phyloP scores from a whole-genome alignment of 2,888 invertebrate species.

The Antheraea yamamai region DNA sequence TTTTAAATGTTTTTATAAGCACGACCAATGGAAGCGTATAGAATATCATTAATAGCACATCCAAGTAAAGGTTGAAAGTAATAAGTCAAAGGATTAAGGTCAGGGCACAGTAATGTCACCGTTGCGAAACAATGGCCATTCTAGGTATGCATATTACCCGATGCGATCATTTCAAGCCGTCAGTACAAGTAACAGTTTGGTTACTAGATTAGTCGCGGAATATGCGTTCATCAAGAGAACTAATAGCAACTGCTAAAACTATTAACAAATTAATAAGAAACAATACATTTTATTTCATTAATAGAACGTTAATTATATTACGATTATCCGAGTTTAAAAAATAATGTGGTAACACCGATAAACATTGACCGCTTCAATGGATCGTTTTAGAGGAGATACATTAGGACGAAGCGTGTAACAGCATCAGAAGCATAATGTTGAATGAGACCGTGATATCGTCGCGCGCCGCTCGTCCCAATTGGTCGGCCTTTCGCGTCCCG shows the following conservation, averaged over 20 bases:
- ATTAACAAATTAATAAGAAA: neutral
- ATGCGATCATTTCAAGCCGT: neutral
- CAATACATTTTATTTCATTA: neutral
- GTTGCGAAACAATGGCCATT: neutral
- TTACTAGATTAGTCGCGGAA: neutral
- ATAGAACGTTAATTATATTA: neutral
- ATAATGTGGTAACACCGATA: neutral
- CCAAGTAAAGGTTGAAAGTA: neutral
- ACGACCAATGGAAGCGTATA: neutral
- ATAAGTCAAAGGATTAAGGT: slow-evolving; percentile 6
- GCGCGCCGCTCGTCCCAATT: slow-evolving; percentile 82
- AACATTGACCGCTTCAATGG: neutral
- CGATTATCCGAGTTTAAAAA: neutral
- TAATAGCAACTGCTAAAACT: neutral
- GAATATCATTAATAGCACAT: neutral
- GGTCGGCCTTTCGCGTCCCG: slow-evolving; percentile 70
- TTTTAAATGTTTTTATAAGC: neutral
- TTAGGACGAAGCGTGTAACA: neutral
- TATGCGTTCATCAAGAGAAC: too few relatives aligned
- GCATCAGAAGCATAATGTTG: slow-evolving; percentile 5
- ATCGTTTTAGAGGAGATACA: neutral
- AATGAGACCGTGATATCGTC: slow-evolving; percentile 47
- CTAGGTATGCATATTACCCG: neutral
- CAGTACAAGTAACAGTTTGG: neutral
- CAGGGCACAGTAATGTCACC: neutral